Evolutionary conservation across 2,888 invertebrate species (phyloP), one percentile per base, ranked within the genome.

Genomic region (Thecophora atra): DNA sequence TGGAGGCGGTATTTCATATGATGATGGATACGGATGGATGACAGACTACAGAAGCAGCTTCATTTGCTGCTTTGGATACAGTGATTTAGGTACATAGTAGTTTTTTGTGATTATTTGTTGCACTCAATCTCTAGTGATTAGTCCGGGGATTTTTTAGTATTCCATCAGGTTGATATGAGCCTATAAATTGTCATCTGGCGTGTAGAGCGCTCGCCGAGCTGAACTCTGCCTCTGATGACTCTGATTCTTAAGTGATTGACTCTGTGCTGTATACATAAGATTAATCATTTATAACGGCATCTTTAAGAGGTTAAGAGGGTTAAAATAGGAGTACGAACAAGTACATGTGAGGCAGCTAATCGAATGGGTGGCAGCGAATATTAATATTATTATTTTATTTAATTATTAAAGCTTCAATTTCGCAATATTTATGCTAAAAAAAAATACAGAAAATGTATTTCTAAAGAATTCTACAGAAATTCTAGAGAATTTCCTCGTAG

Each of bases 211-310:
- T n/a, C n/a, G n/a, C n/a, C n/a, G n/a, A n/a, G n/a, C n/a, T n/a
- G 17, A 47, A n/a, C 47, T 47, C 47, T 47, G 47, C 2, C 28
- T 52, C 7, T 24, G 21, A 19, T 60, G 7, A 19, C 11, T 52
- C 24, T 37, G n/a, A 15, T 24, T 52, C 5, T 54, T 5, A 21
- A 47, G 19, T 8, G 26, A n/a, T n/a, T n/a, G n/a, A 28, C 17
- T 47, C 47, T 15, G 63, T 62, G 62, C 30, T 63, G 70, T 68
- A 68, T 68, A 68, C 68, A 68, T 37, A 68, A 68, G 28, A 58
- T 67, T 56, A 42, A 54, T 24, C 21, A 21, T 19, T 64, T 64
- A n/a, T 5, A n/a, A 24, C 28, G 28, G 60, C 17, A 30, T 63
- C 26, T 47, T 64, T 15, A 47, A 19, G 37, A 21, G 17, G 42